Evolutionary conservation across 23 tunicate species (phyloP).

Genomic region (Halocynthia aurantium): DNA sequence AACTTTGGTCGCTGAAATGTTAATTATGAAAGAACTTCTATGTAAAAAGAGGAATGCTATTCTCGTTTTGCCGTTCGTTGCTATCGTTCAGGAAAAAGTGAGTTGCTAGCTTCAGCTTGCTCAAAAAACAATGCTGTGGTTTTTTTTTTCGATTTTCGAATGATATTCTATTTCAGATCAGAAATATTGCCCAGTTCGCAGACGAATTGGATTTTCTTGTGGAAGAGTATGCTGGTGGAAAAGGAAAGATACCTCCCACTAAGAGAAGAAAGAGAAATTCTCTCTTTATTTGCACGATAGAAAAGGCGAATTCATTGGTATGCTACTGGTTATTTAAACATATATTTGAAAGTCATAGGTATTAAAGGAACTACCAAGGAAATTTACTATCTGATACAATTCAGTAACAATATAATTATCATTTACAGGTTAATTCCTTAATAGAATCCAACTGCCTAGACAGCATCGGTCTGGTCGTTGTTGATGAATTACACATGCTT

Average conservation of each 20-base stretch:
- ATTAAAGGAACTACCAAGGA: not conserved
- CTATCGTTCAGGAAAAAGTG: slow-evolving; percentile 94
- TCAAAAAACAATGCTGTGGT: not conserved
- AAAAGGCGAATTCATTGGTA: slow-evolving; percentile 80
- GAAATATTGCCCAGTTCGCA: slow-evolving; percentile 69
- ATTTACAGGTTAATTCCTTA: slow-evolving; percentile 53
- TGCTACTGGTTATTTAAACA: slow-evolving; percentile 6
- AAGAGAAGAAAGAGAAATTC: slow-evolving; percentile 60
- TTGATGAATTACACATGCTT: slow-evolving; percentile 94
- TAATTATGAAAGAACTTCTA: slow-evolving; percentile 50
- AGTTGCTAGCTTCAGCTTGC: not conserved
- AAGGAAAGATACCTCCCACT: slow-evolving; percentile 78
- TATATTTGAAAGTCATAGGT: not conserved
- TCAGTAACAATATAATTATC: not conserved
- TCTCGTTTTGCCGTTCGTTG: slow-evolving; percentile 83
- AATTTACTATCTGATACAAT: not conserved
- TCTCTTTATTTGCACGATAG: slow-evolving; percentile 82
- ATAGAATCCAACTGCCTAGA: slow-evolving; percentile 39
- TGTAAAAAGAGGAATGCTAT: slow-evolving; percentile 66
- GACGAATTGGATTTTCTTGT: slow-evolving; percentile 64
- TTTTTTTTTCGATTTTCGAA: not conserved
- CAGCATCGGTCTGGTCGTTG: slow-evolving; percentile 52
- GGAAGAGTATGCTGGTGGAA: slow-evolving; percentile 92
- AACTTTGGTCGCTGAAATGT: slow-evolving; percentile 87
- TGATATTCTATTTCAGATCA: slow-evolving; percentile 31